Evolutionary conservation across 2,113 vertebrate genomes (phyloP).

Genomic region (Desmodus rotundus): DNA sequence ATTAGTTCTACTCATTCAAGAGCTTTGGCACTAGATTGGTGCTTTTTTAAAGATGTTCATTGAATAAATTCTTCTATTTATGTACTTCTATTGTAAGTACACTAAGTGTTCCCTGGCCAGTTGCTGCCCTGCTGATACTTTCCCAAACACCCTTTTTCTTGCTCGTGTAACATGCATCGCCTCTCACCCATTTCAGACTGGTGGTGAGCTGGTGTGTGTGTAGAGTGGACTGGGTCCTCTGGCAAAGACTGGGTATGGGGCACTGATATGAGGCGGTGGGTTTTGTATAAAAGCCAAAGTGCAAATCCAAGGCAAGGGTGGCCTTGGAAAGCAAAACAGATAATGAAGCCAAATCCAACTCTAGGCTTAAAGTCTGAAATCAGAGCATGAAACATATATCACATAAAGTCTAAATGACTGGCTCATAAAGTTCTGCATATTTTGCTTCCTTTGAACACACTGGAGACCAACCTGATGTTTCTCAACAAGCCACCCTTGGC

Average conservation of each 20-base stretch:
- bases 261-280: neutral
- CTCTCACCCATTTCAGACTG: neutral
- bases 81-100: neutral
- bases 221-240: neutral
- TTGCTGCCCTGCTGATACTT: neutral
- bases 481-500: neutral
- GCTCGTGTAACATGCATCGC: neutral
- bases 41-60: neutral
- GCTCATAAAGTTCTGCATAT: neutral
- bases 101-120: neutral
- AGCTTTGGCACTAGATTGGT: neutral
- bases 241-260: neutral
- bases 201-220: neutral
- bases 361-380: neutral
- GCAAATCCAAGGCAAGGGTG: neutral
- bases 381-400: neutral
- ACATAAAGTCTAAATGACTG: neutral
- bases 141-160: neutral
- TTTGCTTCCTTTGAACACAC: neutral
- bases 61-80: neutral
- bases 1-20: neutral
- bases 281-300: neutral
- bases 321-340: neutral
- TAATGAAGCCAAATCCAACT: neutral
- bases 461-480: neutral